Conservation (phyloP, 2,113 vertebrate species). For the Gymnorhina tibicen region DNA sequence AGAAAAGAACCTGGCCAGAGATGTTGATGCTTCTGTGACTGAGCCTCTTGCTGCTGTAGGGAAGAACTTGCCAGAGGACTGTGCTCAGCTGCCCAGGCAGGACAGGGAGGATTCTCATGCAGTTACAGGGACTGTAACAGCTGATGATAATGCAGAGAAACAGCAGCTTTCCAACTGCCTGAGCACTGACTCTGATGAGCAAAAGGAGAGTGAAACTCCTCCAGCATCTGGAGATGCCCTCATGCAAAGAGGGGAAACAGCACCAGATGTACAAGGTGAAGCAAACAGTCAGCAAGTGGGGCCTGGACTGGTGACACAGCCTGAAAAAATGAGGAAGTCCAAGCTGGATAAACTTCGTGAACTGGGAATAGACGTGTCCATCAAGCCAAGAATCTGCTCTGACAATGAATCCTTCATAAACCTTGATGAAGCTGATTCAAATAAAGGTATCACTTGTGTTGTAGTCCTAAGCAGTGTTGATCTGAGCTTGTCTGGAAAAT, state of each 20-base stretch:
- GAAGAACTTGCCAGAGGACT: neutral
- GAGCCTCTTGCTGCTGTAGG: neutral
- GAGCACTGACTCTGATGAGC: neutral
- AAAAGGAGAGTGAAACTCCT: neutral
- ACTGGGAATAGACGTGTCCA: conserved; percentile 85
- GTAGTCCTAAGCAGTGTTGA: neutral
- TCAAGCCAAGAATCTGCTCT: conserved; percentile 82
- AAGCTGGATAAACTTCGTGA: conserved; percentile 82
- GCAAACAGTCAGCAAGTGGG: neutral
- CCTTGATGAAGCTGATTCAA: conserved; percentile 81
- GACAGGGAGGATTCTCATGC: neutral
- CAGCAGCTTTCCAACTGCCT: neutral
- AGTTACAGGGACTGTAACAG: neutral
- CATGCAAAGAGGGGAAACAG: neutral
- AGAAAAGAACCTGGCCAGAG: neutral
- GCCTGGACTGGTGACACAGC: neutral
- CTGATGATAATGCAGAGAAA: neutral
- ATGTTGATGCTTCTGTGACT: neutral
- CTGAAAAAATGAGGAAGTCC: conserved; percentile 75
- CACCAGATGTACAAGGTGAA: neutral
- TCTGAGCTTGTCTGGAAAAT: neutral
- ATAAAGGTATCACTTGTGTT: conserved; percentile 74
- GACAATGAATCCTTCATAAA: conserved; percentile 83
- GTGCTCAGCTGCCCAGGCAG: conserved; percentile 2
- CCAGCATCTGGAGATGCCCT: neutral